Evolutionary conservation across 2,888 invertebrate genomes (phyloP).

Genomic region (Chirona hameri): DNA sequence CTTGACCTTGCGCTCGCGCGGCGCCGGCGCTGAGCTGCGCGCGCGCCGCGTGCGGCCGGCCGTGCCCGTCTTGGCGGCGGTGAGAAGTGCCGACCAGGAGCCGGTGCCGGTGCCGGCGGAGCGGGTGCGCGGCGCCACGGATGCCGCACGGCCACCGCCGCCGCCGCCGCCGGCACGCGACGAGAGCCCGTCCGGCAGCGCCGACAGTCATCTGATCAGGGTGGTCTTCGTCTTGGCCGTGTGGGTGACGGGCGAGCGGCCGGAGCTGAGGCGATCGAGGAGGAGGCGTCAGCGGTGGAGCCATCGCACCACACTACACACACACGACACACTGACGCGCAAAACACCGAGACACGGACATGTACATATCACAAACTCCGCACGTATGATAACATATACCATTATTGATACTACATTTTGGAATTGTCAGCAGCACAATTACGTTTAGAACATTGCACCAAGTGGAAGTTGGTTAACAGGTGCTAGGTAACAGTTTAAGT

Average conservation of each 20-base stretch:
- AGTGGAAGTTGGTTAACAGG: no score
- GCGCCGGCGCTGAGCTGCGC: background rate
- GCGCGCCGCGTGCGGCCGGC: background rate
- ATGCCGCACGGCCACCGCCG: background rate
- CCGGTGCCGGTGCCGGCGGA: background rate
- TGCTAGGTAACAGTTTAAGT: no score
- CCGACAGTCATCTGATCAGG: slow-evolving; percentile 39
- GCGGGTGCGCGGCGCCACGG: background rate
- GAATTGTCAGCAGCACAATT: no score
- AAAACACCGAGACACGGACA: no score
- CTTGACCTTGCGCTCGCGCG: background rate
- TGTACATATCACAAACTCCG: no score
- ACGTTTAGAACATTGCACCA: no score
- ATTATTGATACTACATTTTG: no score
- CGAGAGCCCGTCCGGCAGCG: slow-evolving; percentile 34
- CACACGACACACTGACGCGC: no score
- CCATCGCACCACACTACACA: no score
- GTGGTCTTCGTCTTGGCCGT: slow-evolving; percentile 38
- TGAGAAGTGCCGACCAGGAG: slow-evolving; percentile 9
- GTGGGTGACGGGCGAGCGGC: slow-evolving; percentile 33
- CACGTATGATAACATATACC: no score
- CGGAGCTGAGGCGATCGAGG: background rate
- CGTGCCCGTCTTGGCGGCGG: background rate
- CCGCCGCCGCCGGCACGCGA: background rate
- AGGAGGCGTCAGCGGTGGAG: no score